Percentiles rank a stretch among this genome's conserved stretches.
These are phyloP conservation scores for Gadopsis marmoratus DNA, from an alignment of 2,797 vertebrate genomes.

Conservation along the genomic window DNA sequence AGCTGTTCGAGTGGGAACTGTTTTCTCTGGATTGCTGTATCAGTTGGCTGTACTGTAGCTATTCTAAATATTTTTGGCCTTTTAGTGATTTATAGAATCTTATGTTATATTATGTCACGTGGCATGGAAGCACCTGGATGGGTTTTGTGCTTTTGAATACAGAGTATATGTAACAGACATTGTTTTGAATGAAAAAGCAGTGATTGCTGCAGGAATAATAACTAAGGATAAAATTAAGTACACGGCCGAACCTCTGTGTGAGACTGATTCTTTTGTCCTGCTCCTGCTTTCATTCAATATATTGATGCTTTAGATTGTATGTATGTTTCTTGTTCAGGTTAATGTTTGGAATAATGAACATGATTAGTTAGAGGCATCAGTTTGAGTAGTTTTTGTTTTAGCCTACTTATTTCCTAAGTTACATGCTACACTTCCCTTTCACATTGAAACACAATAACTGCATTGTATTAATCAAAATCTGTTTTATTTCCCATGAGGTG, in stretches of 20 bases:
- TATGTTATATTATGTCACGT: no score
- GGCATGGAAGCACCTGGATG: not conserved
- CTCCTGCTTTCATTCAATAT: no score
- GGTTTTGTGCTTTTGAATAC: not conserved
- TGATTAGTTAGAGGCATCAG: no score
- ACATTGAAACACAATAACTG: not conserved
- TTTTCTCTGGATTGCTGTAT: not conserved
- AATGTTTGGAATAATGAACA: no score
- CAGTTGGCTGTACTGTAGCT: not conserved
- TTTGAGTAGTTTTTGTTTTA: not conserved
- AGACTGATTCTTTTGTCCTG: not conserved
- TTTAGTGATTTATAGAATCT: not conserved
- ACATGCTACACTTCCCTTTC: not conserved
- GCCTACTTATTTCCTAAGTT: not conserved
- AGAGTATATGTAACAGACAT: not conserved
- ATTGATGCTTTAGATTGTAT: no score
- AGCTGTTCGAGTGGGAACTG: not conserved
- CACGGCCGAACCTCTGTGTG: not conserved
- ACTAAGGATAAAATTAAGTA: not conserved
- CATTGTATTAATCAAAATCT: not conserved
- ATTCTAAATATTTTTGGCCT: not conserved
- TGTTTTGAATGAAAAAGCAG: no score
- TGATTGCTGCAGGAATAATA: no score
- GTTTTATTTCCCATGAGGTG: not conserved
- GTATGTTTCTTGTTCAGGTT: no score